Percentiles rank a stretch among this genome's conserved stretches.
Evolutionary conservation across 2,113 vertebrate species (phyloP).

Genomic region (Myiozetetes cayanensis): DNA sequence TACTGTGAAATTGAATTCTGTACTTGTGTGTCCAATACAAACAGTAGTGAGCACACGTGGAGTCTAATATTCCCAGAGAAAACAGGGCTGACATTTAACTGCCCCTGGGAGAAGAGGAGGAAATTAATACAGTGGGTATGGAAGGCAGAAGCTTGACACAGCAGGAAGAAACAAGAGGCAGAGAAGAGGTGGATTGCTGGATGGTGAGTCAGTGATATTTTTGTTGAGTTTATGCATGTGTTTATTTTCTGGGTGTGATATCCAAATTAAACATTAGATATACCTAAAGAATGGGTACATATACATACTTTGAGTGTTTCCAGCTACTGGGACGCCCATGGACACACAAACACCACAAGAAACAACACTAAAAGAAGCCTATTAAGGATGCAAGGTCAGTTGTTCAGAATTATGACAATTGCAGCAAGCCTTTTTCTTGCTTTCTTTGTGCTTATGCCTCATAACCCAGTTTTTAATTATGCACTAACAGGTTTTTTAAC

Average conservation of each 20-base stretch:
- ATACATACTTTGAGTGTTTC: not conserved
- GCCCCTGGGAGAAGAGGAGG: not conserved
- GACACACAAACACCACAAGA: constrained; percentile 14
- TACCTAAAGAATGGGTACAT: not conserved
- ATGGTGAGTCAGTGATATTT: constrained; percentile 50
- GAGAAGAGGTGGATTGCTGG: not conserved
- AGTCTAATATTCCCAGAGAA: not conserved
- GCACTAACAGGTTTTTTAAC: not conserved
- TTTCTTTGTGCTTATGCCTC: constrained; percentile 18
- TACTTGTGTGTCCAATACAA: not conserved
- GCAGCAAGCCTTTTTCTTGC: constrained; percentile 9
- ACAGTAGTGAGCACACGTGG: not conserved
- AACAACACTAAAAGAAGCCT: not conserved
- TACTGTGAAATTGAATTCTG: constrained; percentile 24
- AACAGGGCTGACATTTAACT: not conserved
- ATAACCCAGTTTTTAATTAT: constrained; percentile 34
- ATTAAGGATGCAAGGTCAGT: constrained; percentile 18
- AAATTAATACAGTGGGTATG: not conserved
- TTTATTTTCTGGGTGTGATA: constrained; percentile 62
- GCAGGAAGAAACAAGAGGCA: constrained; percentile 11
- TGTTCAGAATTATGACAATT: not conserved
- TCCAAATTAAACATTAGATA: constrained; percentile 38
- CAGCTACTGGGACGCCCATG: not conserved
- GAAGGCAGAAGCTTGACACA: not conserved
- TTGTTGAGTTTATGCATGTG: constrained; percentile 37